Base-by-base conservation (phyloP, 2,888 invertebrate species). In the Chromoteleia sp. region DNA sequence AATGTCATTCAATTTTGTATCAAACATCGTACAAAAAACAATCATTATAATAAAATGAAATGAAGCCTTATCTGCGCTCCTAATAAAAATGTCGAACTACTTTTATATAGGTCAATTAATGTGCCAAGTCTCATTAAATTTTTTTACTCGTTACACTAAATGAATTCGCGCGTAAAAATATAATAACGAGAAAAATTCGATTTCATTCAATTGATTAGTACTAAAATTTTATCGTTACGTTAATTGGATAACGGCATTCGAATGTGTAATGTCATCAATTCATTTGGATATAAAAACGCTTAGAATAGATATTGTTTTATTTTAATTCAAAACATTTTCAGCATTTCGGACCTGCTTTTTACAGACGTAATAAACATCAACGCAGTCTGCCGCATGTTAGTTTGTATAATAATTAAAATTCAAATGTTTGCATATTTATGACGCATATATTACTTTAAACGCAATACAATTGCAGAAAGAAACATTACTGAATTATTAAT, bases 391-490 rank as follows among this genome's bases (percentile, higher is more conserved):
- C 30, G 33, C 33, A 33, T 39, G 58, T 41, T 41, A 48, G 48
- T 48, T 48, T 33, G 15, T 48, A 17, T 48, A 21, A 48, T 29
- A 63, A 63, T 48, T 50, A 19, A 63, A 48, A 48, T 48, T 63
- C 12, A 5, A 33, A 21, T 30, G 61, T 25, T 45, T 43, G 45
- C 45, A 45, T 61, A 61, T 61, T 45, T 61, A 61, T 61, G 61
- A 61, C 30, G 61, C 45, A 61, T 30, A 61, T 30, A 30, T 61
- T 61, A 17, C 59, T 1, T 58, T 58, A 39, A 7, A 30, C 30
- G 10, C 56, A 29, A 30, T 12, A 30, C 8, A 52, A 7, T 52
- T 10, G 12, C 15, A 30, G 52, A 6, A 29, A 8, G 30, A 52
- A 52, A 30, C n/a, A 52, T 12, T 12, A 25, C n/a, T 12, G 25